Conservation (phyloP, 2,797 vertebrate genomes). For the Meda fulgida region DNA sequence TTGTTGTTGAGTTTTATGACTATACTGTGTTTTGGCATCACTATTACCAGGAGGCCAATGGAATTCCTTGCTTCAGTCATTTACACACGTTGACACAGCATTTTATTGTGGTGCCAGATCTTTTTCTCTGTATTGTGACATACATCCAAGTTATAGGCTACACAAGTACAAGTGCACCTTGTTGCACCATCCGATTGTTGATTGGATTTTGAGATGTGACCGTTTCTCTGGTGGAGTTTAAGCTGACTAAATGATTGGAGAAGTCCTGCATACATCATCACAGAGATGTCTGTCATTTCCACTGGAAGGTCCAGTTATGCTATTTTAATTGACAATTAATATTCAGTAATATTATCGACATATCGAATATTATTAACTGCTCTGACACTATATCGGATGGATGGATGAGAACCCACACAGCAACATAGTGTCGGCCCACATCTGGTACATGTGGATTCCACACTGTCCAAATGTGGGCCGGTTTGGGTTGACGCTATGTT, state of each 20-base stretch:
- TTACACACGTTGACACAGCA: not conserved
- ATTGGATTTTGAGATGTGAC: slow-evolving; percentile 1
- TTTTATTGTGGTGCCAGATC: not conserved
- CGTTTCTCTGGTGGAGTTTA: not conserved
- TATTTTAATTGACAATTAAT: not conserved
- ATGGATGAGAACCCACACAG: not conserved
- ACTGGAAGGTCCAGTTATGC: not conserved
- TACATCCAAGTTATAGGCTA: not conserved
- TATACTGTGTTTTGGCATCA: slow-evolving; percentile 15
- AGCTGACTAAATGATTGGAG: not conserved
- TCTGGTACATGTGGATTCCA: too few species aligned
- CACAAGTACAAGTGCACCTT: too few species aligned
- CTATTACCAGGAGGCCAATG: not conserved
- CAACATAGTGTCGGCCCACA: too few species aligned
- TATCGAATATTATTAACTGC: too few species aligned
- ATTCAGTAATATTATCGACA: not conserved
- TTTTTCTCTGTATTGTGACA: not conserved
- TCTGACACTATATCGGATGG: not conserved
- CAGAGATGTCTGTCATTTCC: not conserved
- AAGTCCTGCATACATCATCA: not conserved
- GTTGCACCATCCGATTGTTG: not conserved
- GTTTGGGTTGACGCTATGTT: too few species aligned
- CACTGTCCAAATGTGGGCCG: too few species aligned
- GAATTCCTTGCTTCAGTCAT: not conserved
- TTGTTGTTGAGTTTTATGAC: slow-evolving; percentile 30